phyloP scores from a whole-genome alignment of 2,888 invertebrate species.

The Neoitamus cyanurus region DNA sequence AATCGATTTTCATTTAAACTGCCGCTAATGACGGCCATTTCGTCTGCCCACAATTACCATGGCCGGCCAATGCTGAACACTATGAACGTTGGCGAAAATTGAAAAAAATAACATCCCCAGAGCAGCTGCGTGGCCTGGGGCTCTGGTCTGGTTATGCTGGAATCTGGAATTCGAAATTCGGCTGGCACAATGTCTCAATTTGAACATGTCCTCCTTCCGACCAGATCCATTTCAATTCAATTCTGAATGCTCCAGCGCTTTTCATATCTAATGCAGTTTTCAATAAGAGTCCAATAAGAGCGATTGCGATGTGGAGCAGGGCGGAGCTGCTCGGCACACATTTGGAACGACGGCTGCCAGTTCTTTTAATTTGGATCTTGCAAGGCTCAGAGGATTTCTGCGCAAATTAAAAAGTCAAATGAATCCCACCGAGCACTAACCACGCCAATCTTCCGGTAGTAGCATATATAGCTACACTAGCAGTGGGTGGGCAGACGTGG shows the following conservation, averaged over 20 bases:
- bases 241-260: neutral
- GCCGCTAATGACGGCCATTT: neutral
- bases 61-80: neutral
- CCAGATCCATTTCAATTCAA: neutral
- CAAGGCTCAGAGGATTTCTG: neutral
- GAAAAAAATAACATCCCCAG: neutral
- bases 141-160: neutral
- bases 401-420: neutral
- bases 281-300: neutral
- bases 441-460: neutral
- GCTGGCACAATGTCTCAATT: neutral
- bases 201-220: neutral
- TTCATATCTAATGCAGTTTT: slow-evolving; percentile 1
- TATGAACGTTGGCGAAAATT: neutral
- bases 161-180: neutral
- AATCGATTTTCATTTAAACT: neutral
- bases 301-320: neutral
- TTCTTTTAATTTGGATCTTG: neutral
- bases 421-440: neutral
- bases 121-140: neutral
- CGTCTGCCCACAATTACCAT: neutral
- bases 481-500: neutral
- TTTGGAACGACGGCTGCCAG: neutral
- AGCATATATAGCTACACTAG: no score
- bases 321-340: neutral